These are phyloP conservation scores for Cepaea hortensis DNA, from an alignment of 2,888 invertebrate species.

Conservation along the genomic window DNA sequence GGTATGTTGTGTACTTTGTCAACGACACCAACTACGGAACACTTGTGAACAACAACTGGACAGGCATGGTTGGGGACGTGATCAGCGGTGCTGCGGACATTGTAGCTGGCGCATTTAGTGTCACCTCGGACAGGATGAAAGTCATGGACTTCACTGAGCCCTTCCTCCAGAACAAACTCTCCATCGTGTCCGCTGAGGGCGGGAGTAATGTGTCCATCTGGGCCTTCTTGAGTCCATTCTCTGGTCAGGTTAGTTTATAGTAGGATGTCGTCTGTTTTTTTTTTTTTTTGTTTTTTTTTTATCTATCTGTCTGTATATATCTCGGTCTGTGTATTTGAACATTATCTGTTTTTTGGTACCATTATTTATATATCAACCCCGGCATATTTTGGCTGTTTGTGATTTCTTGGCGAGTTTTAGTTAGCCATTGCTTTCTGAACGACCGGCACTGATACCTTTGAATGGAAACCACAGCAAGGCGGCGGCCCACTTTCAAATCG, in stretches of 20 bases:
- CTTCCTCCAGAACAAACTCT: conserved; percentile 91
- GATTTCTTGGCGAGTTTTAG: no score
- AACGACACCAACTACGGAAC: conserved; percentile 76
- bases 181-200: conserved; percentile 84
- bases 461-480: no score
- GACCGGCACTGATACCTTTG: no score
- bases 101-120: conserved; percentile 91
- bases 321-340: neutral
- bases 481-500: no score
- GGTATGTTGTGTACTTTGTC: conserved; percentile 86
- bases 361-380: no score
- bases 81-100: conserved; percentile 91
- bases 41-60: conserved; percentile 82
- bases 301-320: conserved; percentile 4
- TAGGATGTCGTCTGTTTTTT: neutral
- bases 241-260: conserved; percentile 70
- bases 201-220: conserved; percentile 79
- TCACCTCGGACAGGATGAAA: conserved; percentile 81
- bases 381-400: no score
- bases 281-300: neutral
- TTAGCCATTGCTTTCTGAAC: no score
- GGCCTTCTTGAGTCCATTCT: conserved; percentile 92
- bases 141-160: conserved; percentile 92
- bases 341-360: neutral
- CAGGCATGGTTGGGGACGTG: conserved; percentile 90